A percentile compares a stretch with the other conserved stretches of the same genome.
These are phyloP conservation scores for Nomada ferruginata DNA, from an alignment of 2,888 invertebrate species.

Conservation along the genomic window DNA sequence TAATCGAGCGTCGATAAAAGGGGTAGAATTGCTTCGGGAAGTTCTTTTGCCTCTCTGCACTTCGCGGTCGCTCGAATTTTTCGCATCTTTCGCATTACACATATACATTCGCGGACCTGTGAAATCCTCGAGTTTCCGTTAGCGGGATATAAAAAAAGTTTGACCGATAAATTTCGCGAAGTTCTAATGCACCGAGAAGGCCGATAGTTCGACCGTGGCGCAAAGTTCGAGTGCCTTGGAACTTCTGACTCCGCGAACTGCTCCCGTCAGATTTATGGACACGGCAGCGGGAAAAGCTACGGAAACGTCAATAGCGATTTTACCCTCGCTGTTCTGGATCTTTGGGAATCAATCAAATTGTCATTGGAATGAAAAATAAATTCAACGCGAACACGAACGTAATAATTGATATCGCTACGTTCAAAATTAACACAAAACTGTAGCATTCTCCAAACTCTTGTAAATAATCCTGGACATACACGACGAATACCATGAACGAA, in stretches of 20 bases:
- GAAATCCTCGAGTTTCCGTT: neutral
- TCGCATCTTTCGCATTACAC: neutral
- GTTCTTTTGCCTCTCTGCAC: no score
- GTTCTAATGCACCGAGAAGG: neutral
- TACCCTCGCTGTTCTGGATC: neutral
- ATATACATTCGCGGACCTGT: neutral
- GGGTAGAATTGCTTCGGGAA: neutral
- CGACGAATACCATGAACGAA: no score
- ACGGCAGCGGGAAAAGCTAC: neutral
- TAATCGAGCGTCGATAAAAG: neutral
- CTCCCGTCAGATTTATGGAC: neutral
- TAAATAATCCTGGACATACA: no score
- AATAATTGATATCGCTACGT: no score
- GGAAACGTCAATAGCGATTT: neutral
- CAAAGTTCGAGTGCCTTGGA: neutral
- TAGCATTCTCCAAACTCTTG: no score
- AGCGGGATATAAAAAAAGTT: neutral
- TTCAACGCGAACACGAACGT: no score
- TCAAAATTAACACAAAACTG: no score
- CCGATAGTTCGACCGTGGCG: neutral
- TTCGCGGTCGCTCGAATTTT: neutral
- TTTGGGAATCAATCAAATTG: neutral
- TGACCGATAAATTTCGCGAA: neutral
- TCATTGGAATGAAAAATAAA: no score
- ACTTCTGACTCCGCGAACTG: neutral